Percentiles rank a stretch among this genome's conserved stretches.
Conservation (phyloP, 2,113 vertebrate species). For the Emydocephalus ijimae region DNA sequence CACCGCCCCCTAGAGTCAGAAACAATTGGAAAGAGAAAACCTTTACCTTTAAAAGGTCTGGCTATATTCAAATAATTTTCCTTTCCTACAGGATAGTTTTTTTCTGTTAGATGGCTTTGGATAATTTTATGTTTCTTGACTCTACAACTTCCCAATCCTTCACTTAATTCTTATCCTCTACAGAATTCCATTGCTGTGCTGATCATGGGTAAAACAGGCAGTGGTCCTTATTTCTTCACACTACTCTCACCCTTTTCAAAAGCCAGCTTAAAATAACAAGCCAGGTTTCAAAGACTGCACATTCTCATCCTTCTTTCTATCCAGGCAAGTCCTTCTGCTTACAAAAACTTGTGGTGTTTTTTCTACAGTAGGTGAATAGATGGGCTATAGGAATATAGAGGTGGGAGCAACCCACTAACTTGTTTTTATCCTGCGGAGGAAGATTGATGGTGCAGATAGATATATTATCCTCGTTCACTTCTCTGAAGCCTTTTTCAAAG, state of each 20-base stretch:
- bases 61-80: neutral
- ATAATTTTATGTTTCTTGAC: neutral
- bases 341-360: neutral
- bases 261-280: neutral
- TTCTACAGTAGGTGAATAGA: neutral
- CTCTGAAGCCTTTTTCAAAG: neutral
- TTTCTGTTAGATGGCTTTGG: neutral
- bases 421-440: neutral
- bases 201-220: neutral
- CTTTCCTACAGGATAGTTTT: neutral
- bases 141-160: neutral
- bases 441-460: neutral
- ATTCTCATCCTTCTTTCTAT: neutral
- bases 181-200: neutral
- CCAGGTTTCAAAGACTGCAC: neutral
- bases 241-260: neutral
- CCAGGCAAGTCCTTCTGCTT: neutral
- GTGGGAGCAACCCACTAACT: neutral
- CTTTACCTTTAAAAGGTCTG: neutral
- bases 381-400: neutral
- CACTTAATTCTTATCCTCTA: neutral
- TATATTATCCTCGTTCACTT: neutral
- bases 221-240: neutral
- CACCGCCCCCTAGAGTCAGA: neutral
- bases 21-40: neutral